phyloP scores from a whole-genome alignment of 1,140 invertebrate species.

The Trachymyrmex septentrionalis region DNA sequence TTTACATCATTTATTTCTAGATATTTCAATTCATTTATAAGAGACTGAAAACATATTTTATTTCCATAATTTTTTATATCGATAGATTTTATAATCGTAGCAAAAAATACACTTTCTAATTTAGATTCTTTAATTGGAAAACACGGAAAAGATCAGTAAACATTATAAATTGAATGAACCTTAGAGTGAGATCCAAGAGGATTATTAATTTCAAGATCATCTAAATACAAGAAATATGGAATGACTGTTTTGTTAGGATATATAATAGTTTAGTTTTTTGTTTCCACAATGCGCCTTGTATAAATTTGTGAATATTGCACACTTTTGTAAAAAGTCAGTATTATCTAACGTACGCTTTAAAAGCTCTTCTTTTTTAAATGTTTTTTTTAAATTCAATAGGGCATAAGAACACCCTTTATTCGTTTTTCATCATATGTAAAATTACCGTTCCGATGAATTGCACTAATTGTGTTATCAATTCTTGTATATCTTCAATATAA shows the following conservation, averaged over 20 bases:
- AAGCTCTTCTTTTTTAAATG: background rate
- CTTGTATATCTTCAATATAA: constrained; percentile 22
- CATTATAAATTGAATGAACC: background rate
- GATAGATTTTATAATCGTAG: constrained; percentile 1
- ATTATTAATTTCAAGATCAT: constrained; percentile 28
- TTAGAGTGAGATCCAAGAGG: constrained; percentile 15
- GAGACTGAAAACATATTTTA: constrained; percentile 13
- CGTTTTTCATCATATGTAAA: constrained; percentile 28
- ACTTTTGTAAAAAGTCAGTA: constrained; percentile 27
- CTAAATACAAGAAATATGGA: constrained; percentile 3
- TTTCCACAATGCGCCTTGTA: constrained; percentile 22
- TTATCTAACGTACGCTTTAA: constrained; percentile 21
- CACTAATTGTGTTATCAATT: constrained; percentile 18
- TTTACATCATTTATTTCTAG: constrained; percentile 17
- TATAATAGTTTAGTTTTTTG: constrained; percentile 8
- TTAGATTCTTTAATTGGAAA: constrained; percentile 13
- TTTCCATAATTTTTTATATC: constrained; percentile 29
- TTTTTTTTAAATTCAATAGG: constrained; percentile 31
- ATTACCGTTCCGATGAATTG: constrained; percentile 17
- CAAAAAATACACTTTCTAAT: constrained; percentile 11
- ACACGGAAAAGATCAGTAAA: constrained; percentile 9
- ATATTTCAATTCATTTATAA: constrained; percentile 30
- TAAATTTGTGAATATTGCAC: constrained; percentile 32
- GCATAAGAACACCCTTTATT: constrained; percentile 14
- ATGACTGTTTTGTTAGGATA: background rate